Evolutionary conservation across 2,888 invertebrate species (phyloP).

Genomic region (Ptychoptera contaminata): DNA sequence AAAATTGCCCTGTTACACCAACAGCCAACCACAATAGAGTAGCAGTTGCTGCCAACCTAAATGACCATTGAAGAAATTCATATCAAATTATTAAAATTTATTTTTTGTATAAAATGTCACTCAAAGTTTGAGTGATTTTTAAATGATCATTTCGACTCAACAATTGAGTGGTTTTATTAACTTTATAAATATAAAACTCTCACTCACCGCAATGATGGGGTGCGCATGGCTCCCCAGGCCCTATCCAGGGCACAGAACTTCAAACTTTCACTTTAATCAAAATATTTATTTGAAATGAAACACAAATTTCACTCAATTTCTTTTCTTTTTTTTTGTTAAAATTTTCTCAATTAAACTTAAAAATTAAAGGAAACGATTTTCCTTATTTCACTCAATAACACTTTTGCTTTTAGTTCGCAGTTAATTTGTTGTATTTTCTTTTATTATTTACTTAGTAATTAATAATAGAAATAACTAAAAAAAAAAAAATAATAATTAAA

Average conservation of each 20-base stretch:
- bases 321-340: neutral
- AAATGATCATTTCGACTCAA: no score
- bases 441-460: no score
- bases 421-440: no score
- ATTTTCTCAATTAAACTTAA: no score
- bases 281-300: neutral
- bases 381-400: no score
- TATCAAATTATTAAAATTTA: neutral
- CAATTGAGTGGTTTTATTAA: neutral
- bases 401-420: no score
- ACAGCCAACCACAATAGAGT: neutral
- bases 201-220: constrained; percentile 2
- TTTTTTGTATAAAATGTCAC: no score
- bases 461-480: no score
- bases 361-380: no score
- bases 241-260: constrained; percentile 1
- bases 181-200: neutral
- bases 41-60: neutral
- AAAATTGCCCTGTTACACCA: constrained; percentile 24
- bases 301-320: neutral
- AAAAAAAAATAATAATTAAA: no score
- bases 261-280: neutral
- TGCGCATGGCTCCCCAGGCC: constrained; percentile 4
- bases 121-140: no score
- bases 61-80: neutral